Percentiles rank a stretch among this genome's conserved stretches.
Evolutionary conservation across 2,797 vertebrate genomes (phyloP).

Genomic region (Sebastes kiyomatsui): DNA sequence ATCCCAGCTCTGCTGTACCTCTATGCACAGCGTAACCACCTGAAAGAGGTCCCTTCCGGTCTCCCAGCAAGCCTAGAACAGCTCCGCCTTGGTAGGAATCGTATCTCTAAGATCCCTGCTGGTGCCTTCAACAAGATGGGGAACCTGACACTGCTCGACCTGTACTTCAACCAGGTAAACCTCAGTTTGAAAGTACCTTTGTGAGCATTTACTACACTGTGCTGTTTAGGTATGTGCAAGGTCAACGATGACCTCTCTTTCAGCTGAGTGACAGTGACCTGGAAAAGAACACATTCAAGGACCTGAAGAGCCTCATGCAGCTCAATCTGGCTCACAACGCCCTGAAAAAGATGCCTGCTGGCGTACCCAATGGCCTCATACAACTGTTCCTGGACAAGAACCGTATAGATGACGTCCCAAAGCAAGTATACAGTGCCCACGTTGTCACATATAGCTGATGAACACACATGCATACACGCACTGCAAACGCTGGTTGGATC

Average conservation of each 20-base stretch:
- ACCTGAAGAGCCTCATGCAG: slow-evolving; percentile 93
- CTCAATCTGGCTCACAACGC: slow-evolving; percentile 95
- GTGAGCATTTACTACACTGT: not conserved
- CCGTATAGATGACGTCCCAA: slow-evolving; percentile 90
- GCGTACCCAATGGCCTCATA: slow-evolving; percentile 86
- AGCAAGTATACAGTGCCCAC: slow-evolving; percentile 58
- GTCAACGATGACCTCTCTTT: slow-evolving; percentile 15
- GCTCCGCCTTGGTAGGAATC: slow-evolving; percentile 91
- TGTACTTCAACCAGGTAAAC: slow-evolving; percentile 92
- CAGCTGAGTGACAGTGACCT: slow-evolving; percentile 86
- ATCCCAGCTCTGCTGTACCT: slow-evolving; percentile 90
- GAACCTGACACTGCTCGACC: slow-evolving; percentile 91
- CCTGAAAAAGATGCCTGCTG: slow-evolving; percentile 92
- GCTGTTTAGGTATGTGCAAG: not conserved
- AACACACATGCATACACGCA: not conserved
- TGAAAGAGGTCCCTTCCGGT: slow-evolving; percentile 91
- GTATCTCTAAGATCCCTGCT: slow-evolving; percentile 90
- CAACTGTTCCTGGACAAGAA: slow-evolving; percentile 97
- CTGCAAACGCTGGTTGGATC: not conserved
- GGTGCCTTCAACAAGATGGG: slow-evolving; percentile 90
- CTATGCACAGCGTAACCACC: slow-evolving; percentile 90
- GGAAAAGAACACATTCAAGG: slow-evolving; percentile 90
- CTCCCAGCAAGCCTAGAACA: slow-evolving; percentile 92
- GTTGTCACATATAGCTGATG: not conserved
- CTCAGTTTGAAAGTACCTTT: not conserved